Conservation (phyloP, 2,113 vertebrate species). For the Ptyas mucosa region DNA sequence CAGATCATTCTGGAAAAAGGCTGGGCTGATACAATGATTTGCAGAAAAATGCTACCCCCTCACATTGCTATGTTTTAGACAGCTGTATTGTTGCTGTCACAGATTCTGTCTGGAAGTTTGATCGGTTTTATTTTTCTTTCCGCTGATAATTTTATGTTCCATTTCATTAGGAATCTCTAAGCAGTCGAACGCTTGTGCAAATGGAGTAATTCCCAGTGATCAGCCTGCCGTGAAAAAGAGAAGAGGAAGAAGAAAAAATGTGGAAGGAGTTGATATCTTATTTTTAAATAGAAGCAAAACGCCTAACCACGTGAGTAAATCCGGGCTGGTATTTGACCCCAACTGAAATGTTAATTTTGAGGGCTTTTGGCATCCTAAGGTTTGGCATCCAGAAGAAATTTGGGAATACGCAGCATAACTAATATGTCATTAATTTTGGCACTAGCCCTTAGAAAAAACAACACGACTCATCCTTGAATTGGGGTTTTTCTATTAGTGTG, state of each 20-base stretch:
- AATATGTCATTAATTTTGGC: background rate
- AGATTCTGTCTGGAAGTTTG: background rate
- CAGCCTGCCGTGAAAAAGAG: conserved; percentile 89
- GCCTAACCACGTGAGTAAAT: conserved; percentile 80
- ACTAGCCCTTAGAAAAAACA: background rate
- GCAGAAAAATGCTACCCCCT: background rate
- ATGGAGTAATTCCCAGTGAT: conserved; percentile 80
- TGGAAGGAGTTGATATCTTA: conserved; percentile 91
- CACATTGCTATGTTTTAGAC: background rate
- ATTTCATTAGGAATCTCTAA: conserved; percentile 71
- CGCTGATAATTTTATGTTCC: conserved; percentile 17
- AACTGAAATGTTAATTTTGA: background rate
- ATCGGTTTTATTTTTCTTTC: conserved; percentile 1
- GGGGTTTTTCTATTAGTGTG: background rate
- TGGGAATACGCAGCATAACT: background rate
- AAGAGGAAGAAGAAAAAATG: conserved; percentile 93
- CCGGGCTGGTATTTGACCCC: background rate
- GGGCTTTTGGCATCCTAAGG: background rate
- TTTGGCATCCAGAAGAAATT: background rate
- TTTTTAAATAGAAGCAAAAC: conserved; percentile 84
- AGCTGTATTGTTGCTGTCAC: background rate
- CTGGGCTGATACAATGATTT: background rate
- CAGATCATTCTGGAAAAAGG: background rate
- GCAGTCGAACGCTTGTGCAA: conserved; percentile 78
- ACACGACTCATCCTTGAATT: background rate